phyloP scores from a whole-genome alignment of 2,113 vertebrate genomes.

The Hippolais icterina region DNA sequence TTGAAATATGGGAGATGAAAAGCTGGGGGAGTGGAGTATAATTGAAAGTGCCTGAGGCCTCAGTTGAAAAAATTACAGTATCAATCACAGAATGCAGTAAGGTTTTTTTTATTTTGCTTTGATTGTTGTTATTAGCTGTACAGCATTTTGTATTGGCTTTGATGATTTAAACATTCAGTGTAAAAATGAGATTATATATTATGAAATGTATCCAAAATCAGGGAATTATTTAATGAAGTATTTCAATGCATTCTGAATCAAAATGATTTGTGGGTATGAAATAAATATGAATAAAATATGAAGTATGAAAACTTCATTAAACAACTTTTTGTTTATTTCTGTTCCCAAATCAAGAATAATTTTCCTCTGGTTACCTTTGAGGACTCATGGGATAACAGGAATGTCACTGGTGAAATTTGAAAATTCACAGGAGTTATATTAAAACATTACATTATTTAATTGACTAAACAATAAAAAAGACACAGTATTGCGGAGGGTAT shows the following conservation, averaged over 20 bases:
- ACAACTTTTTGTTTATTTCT: not conserved
- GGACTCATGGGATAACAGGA: not conserved
- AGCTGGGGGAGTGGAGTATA: not conserved
- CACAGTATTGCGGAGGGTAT: not conserved
- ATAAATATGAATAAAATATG: not conserved
- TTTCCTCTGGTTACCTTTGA: constrained; percentile 31
- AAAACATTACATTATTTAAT: not conserved
- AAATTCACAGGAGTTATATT: not conserved
- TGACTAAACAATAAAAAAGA: constrained; percentile 15
- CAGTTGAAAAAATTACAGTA: constrained; percentile 7
- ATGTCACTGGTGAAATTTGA: not conserved
- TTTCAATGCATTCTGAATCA: not conserved
- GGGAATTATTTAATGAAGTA: not conserved
- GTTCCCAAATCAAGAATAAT: not conserved
- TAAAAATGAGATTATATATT: not conserved
- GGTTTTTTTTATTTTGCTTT: not conserved
- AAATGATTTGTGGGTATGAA: not conserved
- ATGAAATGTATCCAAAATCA: not conserved
- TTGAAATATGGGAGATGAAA: not conserved
- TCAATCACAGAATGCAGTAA: not conserved
- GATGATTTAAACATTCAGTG: not conserved
- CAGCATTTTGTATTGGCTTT: not conserved
- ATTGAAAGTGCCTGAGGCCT: not conserved
- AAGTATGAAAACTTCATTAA: constrained; percentile 15
- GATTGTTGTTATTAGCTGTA: not conserved